A percentile compares a stretch with the other conserved stretches of the same genome.
phyloP scores from a whole-genome alignment of 2,113 vertebrate genomes.

The Hystrix cristata region DNA sequence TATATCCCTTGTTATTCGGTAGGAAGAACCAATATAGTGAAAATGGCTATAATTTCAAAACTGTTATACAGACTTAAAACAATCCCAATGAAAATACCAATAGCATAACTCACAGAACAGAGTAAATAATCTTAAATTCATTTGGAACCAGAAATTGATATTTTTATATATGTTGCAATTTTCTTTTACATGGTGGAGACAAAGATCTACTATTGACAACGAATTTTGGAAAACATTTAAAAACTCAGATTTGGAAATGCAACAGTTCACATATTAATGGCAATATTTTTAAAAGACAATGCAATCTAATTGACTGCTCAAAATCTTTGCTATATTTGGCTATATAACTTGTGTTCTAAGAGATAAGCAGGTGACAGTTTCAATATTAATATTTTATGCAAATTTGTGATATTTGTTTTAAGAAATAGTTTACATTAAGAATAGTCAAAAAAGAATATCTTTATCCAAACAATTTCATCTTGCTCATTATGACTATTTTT shows the following conservation, averaged over 20 bases:
- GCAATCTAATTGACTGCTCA: constrained; percentile 62
- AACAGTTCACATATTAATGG: constrained; percentile 84
- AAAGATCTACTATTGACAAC: constrained; percentile 68
- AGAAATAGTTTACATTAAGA: constrained; percentile 84
- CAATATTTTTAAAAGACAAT: constrained; percentile 79
- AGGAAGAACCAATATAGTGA: no score
- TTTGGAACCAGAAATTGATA: not conserved
- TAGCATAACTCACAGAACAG: no score
- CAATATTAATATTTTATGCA: constrained; percentile 86
- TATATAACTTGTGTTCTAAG: constrained; percentile 76
- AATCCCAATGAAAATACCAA: no score
- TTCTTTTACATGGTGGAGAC: constrained; percentile 64
- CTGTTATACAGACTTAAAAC: no score
- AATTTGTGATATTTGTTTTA: constrained; percentile 87
- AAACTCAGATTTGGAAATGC: constrained; percentile 81
- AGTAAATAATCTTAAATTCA: no score
- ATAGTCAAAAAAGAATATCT: constrained; percentile 62
- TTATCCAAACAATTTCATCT: constrained; percentile 60
- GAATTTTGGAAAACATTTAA: constrained; percentile 82
- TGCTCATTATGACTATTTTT: no score
- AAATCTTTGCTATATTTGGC: constrained; percentile 71
- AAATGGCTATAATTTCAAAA: no score
- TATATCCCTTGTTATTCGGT: no score
- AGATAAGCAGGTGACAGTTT: constrained; percentile 75
- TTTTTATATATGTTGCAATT: not conserved